Base-by-base conservation (phyloP, 2,888 invertebrate species). In the Xestia c-nigrum region DNA sequence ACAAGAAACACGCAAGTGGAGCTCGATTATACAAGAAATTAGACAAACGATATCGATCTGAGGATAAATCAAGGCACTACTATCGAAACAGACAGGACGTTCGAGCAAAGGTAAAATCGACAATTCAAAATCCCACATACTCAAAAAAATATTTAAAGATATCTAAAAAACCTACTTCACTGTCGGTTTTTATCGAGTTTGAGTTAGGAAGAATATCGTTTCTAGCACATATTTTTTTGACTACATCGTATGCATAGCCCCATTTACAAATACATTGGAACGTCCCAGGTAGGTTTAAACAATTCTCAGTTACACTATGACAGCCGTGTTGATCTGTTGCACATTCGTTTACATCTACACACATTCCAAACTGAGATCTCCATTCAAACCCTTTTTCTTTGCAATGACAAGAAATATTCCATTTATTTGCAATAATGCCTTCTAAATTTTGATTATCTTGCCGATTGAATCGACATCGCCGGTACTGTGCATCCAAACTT, bases 21-120 rank as follows among this genome's bases (percentile, higher is more conserved):
- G 97, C 97, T 67, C 96, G 97, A 46, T 93, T 98, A 46, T 98
- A 98, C 92, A 98, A 98, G 94, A 98, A 98, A 93, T 97, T 98
- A 90, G 98, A 98, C 90, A 98, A 98, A 90, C 96, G 98, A 87
- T 98, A 98, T 93, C 97, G 98, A n/a, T 98, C 98, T 14, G 98
- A 98, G 92, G 98, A 98, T 87, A 97, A 98, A 76, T 94, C 97
- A 3, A 96, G 97, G 75, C 98, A 98, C 90, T 97, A 97, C 88
- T 96, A 97, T 88, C 97, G 97, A 65, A 97, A 97, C 84, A 97
- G 98, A 77, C 97, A 98, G 81, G 98, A 98, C 88, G 98, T 98
- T 50, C 95, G 98, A 87, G 98, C 98, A 12, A 98, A 98, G 97
- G 98, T 98, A 91, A 87, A 82, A 63, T 31, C 1, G 1, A 68